Conservation (phyloP, 1,140 invertebrate genomes). For the Heterodera schachtii region DNA sequence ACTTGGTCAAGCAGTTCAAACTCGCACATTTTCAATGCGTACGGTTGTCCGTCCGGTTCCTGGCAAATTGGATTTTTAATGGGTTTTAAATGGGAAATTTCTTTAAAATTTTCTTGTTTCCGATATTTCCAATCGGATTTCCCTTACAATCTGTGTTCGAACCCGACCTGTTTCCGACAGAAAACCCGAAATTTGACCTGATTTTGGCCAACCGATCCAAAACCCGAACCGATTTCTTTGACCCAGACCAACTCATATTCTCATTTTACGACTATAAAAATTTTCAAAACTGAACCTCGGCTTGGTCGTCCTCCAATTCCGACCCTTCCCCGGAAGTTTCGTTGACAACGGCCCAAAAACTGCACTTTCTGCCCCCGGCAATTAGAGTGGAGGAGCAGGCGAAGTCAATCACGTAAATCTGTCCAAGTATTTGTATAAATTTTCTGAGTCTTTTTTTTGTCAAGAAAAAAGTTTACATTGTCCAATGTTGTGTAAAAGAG, state of each 20-base stretch:
- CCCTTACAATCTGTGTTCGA: no score
- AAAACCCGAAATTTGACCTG: not conserved
- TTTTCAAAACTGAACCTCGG: no score
- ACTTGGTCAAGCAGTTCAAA: not conserved
- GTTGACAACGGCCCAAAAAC: constrained; percentile 20
- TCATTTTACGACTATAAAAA: no score
- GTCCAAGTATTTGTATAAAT: not conserved
- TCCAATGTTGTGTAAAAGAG: constrained; percentile 18
- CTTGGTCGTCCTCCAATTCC: not conserved
- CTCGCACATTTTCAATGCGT: constrained; percentile 27
- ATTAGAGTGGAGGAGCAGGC: constrained; percentile 17
- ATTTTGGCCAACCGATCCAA: no score
- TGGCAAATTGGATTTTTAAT: no score
- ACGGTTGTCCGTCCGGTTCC: constrained; percentile 19
- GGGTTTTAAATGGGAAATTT: no score
- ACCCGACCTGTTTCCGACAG: not conserved
- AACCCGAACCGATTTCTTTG: no score
- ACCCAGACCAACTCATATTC: no score
- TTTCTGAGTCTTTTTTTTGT: no score
- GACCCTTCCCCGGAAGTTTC: not conserved
- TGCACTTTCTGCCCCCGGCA: not conserved
- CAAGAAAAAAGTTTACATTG: not conserved
- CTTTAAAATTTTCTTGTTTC: no score
- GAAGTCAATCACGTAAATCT: constrained; percentile 27
- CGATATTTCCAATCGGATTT: no score